Evolutionary conservation across 2,888 invertebrate genomes (phyloP).

Genomic region (Torymus aiolomorphi): DNA sequence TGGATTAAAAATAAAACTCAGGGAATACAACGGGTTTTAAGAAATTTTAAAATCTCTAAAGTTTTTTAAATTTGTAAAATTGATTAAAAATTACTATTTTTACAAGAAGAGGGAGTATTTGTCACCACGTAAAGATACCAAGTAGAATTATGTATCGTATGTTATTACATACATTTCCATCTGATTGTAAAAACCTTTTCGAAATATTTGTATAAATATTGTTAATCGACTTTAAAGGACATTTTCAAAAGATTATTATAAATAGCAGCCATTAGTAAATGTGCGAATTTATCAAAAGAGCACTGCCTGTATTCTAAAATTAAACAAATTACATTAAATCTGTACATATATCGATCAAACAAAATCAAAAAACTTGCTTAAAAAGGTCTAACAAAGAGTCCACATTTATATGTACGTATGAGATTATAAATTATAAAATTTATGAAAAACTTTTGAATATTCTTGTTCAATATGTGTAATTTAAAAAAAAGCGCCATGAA

Average conservation of each 20-base stretch:
- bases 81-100: conserved; percentile 18
- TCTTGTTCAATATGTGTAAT: background rate
- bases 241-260: conserved; percentile 3
- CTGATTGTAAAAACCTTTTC: background rate
- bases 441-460: background rate
- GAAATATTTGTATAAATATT: background rate
- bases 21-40: conserved; percentile 16
- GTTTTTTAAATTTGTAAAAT: background rate
- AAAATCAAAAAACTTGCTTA: conserved; percentile 29
- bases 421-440: background rate
- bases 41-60: background rate
- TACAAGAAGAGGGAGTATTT: background rate
- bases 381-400: background rate
- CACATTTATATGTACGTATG: background rate
- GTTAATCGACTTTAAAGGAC: background rate
- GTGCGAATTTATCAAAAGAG: conserved; percentile 9
- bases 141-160: too few species aligned
- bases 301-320: conserved; percentile 29
- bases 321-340: background rate
- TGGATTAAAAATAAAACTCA: conserved; percentile 17
- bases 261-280: too few species aligned
- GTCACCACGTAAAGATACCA: too few species aligned
- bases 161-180: background rate
- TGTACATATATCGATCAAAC: conserved; percentile 2
- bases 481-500: background rate